Evolutionary conservation across 2,888 invertebrate species (phyloP), one percentile per base, ranked within the genome.

Genomic region (Ernsta delagoae): DNA sequence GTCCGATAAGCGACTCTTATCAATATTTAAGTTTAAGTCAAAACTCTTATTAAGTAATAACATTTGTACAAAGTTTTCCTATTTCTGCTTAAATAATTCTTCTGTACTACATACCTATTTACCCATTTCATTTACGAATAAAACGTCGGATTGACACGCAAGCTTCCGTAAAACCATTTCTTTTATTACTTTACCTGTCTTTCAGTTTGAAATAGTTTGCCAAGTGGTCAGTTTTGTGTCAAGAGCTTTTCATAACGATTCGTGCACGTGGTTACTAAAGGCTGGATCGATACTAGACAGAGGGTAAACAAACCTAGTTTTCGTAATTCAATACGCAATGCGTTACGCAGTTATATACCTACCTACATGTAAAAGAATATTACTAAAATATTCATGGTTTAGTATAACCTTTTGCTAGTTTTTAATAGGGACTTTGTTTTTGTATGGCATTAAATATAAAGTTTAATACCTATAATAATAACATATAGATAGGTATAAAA

Each of bases 241-340:
- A 60, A 54, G 43, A 66, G 31, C 39, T 66, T 60, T 65, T 11
- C 41, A 34, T 53, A 59, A 41, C 12, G 24, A 12, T 41, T 43
- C 41, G 60, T 11, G 56, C 16, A 12, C 16, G 24, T 8, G n/a
- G n/a, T n/a, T n/a, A n/a, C n/a, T n/a, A n/a, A 1, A 41, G 50
- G 16, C 60, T 43, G 60, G 60, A 66, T 66, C 66, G 60, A 66
- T 66, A 60, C 43, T 34, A 66, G 66, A 66, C 66, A 36, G 66
- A 43, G 53, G 53, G 43, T 60, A 60, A 60, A 64, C 63, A 64
- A 43, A 31, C 54, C 54, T 43, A 56, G 39, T 54, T 64, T 9
- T 56, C 43, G 41, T 41, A 54, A 64, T 64, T 64, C 24, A 31
- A 6, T 64, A 56, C 53, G 53, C 62, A 50, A n/a, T 16, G 50